phyloP scores from a whole-genome alignment of 1,140 invertebrate species.

The Gonioctena quinquepunctata region DNA sequence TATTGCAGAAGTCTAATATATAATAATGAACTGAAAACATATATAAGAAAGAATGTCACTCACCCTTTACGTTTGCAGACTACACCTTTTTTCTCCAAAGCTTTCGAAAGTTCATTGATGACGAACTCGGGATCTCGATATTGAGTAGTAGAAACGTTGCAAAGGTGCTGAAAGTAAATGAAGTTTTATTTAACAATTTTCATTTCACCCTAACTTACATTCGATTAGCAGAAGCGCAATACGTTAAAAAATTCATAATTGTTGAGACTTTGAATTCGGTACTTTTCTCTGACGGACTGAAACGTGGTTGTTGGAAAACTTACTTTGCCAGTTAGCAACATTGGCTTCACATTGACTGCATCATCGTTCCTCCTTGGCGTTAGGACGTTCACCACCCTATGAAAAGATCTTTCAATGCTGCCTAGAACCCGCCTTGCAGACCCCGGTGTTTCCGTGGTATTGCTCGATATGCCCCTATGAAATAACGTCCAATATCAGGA shows the following conservation, averaged over 20 bases:
- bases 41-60: too few relatives aligned
- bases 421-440: constrained; percentile 68
- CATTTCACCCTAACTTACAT: too few relatives aligned
- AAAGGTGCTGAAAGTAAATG: constrained; percentile 67
- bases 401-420: constrained; percentile 72
- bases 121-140: constrained; percentile 69
- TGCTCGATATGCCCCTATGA: constrained; percentile 24
- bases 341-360: constrained; percentile 49
- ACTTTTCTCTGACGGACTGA: too few relatives aligned
- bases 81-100: constrained; percentile 70
- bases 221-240: too few relatives aligned
- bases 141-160: constrained; percentile 74
- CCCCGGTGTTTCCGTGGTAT: constrained; percentile 51
- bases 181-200: too few relatives aligned
- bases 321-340: constrained; percentile 58
- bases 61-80: constrained; percentile 74
- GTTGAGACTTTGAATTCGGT: too few relatives aligned
- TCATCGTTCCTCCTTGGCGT: constrained; percentile 66
- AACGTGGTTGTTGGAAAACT: too few relatives aligned
- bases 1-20: too few relatives aligned
- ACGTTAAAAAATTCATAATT: too few relatives aligned
- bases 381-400: constrained; percentile 69
- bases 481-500: neutral
- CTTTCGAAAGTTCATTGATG: constrained; percentile 64
- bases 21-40: too few relatives aligned